Conservation (phyloP, 2,797 vertebrate genomes). For the Halcyon chelicuti region DNA sequence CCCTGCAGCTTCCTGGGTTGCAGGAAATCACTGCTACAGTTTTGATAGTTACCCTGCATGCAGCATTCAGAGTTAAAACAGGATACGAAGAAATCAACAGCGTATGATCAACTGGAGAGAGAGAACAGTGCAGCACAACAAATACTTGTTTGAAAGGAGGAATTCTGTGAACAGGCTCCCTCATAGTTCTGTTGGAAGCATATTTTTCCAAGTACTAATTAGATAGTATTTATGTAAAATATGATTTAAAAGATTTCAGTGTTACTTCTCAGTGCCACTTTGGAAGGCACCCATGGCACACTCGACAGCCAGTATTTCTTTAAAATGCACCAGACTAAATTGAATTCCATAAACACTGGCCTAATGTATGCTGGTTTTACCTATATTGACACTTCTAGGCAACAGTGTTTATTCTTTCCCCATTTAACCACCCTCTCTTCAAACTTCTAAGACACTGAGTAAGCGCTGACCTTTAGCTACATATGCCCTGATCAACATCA, state of each 20-base stretch:
- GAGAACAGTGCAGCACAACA: not conserved
- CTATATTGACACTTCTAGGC: not conserved
- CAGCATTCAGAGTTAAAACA: not conserved
- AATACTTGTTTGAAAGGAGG: not conserved
- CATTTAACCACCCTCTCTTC: not conserved
- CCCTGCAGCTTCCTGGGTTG: not conserved
- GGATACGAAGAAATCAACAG: not conserved
- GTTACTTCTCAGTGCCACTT: not conserved
- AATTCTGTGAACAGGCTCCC: not conserved
- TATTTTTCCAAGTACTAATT: not conserved
- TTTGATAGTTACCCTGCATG: not conserved
- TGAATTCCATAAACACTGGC: not conserved
- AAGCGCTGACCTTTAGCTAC: not conserved
- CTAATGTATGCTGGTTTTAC: not conserved
- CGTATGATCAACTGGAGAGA: not conserved
- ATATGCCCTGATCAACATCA: not conserved
- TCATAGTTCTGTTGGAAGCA: not conserved
- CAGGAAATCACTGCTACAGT: not conserved
- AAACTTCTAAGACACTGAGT: not conserved
- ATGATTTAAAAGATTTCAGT: not conserved
- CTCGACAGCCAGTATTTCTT: not conserved
- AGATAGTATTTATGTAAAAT: not conserved
- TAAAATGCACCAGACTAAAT: not conserved
- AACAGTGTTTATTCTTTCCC: not conserved
- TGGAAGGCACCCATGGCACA: accelerated